Evolutionary conservation across 2,888 invertebrate species (phyloP), one percentile per base, ranked within the genome.

Genomic region (Hypercompe scribonia): DNA sequence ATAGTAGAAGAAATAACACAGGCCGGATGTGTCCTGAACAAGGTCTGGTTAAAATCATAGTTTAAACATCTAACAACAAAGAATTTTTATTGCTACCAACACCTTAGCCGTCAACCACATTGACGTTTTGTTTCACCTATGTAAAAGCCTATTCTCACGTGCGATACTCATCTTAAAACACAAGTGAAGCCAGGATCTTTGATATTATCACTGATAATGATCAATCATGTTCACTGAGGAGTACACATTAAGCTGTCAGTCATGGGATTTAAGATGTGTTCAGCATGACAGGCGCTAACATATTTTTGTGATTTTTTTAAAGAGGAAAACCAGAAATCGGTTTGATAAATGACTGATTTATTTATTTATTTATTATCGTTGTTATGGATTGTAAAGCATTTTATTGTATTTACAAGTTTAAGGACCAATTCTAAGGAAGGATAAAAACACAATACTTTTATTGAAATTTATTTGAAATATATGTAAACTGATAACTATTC

Each of bases 171-270:
- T 75, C 74, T 74, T 61, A 72, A 70, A 75, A 69, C 70, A 72
- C 72, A 36, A 74, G 68, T 70, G 72, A 67, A 68, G 64, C 54
- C 42, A 75, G 61, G 66, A 75, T 78, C 81, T 74, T 65, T n/a
- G 70, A 81, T 74, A 74, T 50, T 50, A 67, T 71, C 61, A 72
- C 75, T 72, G 82, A 82, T 82, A 83, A 78, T 72, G 83, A 82
- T 82, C 82, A 75, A 83, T 83, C 81, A 79, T 81, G 75, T 81
- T 79, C 76, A 79, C 72, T 64, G 65, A 72, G 69, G 76, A 71
- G 65, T 73, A 73, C 80, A 82, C 80, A 82, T 82, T 82, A 81
- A 81, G 28, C 78, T 81, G 82, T 82, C 82, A 83, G 54, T 78
- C 79, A 76, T 3, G 68, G 74, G 77, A 66, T 80, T 67, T 61